Base-by-base conservation (phyloP, 2,888 invertebrate genomes). In the Clunio marinus region DNA sequence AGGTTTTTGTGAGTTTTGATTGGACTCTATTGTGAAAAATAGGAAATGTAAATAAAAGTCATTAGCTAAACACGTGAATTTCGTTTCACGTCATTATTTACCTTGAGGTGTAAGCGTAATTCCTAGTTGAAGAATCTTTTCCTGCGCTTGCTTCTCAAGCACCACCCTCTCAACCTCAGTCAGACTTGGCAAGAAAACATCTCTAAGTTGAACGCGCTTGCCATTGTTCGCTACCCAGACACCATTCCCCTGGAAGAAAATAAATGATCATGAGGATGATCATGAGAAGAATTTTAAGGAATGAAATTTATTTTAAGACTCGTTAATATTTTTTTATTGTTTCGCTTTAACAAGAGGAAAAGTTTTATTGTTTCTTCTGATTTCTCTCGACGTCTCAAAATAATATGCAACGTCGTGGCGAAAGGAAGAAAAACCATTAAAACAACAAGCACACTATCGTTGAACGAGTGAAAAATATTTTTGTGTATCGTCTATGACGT, bases 181-280 rank as follows among this genome's bases (percentile, higher is more conserved):
- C 69, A 92, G 80, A 70, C 83, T 83, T 69, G 88, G 81, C 69
- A 91, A 77, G 68, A 82, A 81, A 13, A 85, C 83, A 71, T 87
- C 86, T 68, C 82, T 80, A 70, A 91, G 79, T 41, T 83, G 80
- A 63, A 88, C 84, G 67, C 84, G 82, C 68, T 83, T 82, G 66
- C 84, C 84, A 57, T 80, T 80, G 71, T 84, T 83, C 74, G 87
- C 88, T 75, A 83, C 85, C 92, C 92, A 92, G 74, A 85, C 83
- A 80, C 88, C 89, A 78, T 87, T 87, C 75, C 89, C 89, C 91
- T 66, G 32, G 57, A 57, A 57, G 8, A n/a, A n/a, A n/a, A n/a
- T n/a, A n/a, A n/a, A n/a, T n/a, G n/a, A n/a, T n/a, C n/a, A n/a
- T n/a, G n/a, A n/a, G n/a, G n/a, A 10, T 15, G 41, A 2, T 10